Base-by-base conservation (phyloP, 2,888 invertebrate genomes). In the Trimorus sp. region DNA sequence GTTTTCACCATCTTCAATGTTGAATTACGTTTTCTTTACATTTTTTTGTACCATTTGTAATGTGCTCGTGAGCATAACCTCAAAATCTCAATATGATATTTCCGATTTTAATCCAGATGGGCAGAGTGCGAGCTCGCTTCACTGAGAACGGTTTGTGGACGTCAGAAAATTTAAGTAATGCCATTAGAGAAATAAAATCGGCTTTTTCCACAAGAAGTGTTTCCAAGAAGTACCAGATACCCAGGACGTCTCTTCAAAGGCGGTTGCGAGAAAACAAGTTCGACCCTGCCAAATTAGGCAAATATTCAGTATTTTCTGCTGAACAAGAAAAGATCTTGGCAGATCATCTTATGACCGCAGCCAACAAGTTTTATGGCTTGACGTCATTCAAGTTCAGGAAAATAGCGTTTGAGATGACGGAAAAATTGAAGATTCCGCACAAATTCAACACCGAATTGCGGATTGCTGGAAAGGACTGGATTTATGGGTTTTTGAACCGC, bases 401-500 rank as follows among this genome's bases (percentile, higher is more conserved):
- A 62, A 48, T 62, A 12, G 48, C 40, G 1, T 48, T 9, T 12
- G 14, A 48, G n/a, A n/a, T 48, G 48, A n/a, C 48, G 1, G 9
- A 48, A 48, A 48, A 48, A 48, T 14, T 48, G 11, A 48, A 48
- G 6, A 1, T 48, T 1, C 1, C 6, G 48, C 48, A 48, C 48
- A 1, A 1, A 1, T 40, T 48, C 12, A 48, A 48, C 48, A 1
- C 1, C 14, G 14, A 12, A 1, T 48, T 45, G 48, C 7, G 16
- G 42, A 62, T 62, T 11, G 87, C 87, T 12, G 87, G 88, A 7
- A 85, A 85, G 54, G 87, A 86, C 56, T 88, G 87, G 88, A 53
- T 88, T n/a, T 70, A 86, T 2, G 85, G 85, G 40, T 88, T 87
- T 75, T 51, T 87, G 36, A 83, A 84, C 70, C 77, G 87, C 75